Conservation (phyloP, 2,888 invertebrate genomes). For the Gerris lacustris region DNA sequence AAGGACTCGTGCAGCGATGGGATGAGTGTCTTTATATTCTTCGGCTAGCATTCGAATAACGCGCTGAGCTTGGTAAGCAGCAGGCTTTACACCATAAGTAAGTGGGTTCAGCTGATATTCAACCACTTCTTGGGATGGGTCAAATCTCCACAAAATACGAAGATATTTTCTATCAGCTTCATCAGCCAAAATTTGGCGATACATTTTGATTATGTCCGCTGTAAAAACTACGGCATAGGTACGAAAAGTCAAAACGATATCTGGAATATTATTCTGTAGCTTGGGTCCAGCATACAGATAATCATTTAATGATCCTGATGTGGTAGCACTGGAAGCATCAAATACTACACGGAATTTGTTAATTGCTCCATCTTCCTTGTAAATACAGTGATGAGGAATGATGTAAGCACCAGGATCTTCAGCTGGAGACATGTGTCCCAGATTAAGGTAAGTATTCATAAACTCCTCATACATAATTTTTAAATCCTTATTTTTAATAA, state of each 20-base stretch:
- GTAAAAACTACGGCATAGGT: slow-evolving; percentile 5
- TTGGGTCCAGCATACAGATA: neutral
- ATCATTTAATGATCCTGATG: neutral
- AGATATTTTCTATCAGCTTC: slow-evolving; percentile 8
- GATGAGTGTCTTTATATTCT: neutral
- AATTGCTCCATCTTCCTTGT: neutral
- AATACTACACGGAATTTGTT: neutral
- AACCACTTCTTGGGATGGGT: neutral
- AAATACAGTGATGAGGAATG: neutral
- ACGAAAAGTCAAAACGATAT: neutral
- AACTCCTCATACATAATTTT: neutral
- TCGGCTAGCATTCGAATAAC: neutral
- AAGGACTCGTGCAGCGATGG: neutral
- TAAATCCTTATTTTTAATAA: neutral
- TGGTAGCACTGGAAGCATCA: neutral
- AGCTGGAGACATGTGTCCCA: slow-evolving; percentile 12
- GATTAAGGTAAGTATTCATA: slow-evolving; percentile 3
- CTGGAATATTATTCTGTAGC: neutral
- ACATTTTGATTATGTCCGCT: slow-evolving; percentile 2
- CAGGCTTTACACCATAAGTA: neutral
- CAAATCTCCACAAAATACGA: slow-evolving; percentile 1
- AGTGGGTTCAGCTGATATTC: neutral
- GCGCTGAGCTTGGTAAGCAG: slow-evolving; percentile 6
- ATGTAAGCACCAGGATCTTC: slow-evolving; percentile 14
- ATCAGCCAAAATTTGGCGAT: neutral